These are phyloP conservation scores for Aurelia sp. DNA, from an alignment of 30 jellyfish, hydroid and myxozoan species.

Conservation along the genomic window DNA sequence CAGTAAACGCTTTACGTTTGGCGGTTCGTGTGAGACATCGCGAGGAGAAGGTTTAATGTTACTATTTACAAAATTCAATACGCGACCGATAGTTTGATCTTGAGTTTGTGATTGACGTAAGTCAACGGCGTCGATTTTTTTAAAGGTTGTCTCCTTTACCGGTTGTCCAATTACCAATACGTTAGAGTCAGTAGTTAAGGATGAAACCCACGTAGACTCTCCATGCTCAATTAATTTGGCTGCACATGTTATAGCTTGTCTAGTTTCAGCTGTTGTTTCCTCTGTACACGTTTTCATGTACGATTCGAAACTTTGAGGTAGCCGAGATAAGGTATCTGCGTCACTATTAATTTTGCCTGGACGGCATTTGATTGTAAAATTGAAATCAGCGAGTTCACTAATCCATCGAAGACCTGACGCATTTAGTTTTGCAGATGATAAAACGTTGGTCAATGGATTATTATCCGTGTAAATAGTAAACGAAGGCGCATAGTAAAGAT, in stretches of 20 bases:
- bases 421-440: conserved; percentile 36
- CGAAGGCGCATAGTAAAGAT: conserved; percentile 51
- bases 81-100: conserved; percentile 6
- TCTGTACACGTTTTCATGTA: too few relatives aligned
- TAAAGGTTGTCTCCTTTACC: not conserved
- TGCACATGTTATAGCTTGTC: conserved; percentile 27
- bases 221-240: not conserved
- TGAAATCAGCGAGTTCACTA: conserved; percentile 28
- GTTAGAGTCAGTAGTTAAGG: conserved; percentile 5
- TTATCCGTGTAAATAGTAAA: conserved; percentile 45
- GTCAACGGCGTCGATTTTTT: not conserved
- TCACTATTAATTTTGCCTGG: too few relatives aligned
- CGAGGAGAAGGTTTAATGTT: conserved; percentile 1
- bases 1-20: conserved; percentile 3
- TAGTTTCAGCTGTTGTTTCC: not conserved
- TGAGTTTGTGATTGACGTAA: not conserved
- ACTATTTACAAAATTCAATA: not conserved
- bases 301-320: too few relatives aligned
- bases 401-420: conserved; percentile 66
- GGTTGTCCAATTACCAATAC: not conserved
- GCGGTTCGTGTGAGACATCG: not conserved
- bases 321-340: too few relatives aligned
- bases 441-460: conserved; percentile 37
- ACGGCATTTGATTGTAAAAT: too few relatives aligned
- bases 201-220: not conserved